phyloP scores from a whole-genome alignment of 2,113 vertebrate species.

The Speoplatyrhinus poulsoni region DNA sequence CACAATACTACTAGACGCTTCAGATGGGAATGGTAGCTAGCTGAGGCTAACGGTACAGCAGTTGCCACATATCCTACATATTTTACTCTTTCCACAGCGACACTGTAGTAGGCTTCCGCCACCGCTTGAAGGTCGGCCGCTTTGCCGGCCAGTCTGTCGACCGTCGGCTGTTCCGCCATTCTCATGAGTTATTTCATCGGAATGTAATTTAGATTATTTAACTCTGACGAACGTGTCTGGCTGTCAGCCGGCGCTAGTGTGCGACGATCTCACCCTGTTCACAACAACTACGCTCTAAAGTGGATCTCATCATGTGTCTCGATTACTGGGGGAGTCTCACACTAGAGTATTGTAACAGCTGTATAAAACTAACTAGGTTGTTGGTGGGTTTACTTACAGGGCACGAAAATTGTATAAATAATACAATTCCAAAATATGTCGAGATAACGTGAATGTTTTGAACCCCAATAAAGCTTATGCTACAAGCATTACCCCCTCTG shows the following conservation, averaged over 20 bases:
- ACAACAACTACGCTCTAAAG: slow-evolving; percentile 42
- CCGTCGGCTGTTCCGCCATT: slow-evolving; percentile 64
- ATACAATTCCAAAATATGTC: background rate
- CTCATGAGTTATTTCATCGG: slow-evolving; percentile 38
- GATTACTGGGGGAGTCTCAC: background rate
- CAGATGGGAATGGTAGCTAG: slow-evolving; percentile 36
- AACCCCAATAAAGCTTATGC: too few species aligned
- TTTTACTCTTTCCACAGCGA: slow-evolving; percentile 77
- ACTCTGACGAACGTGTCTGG: background rate
- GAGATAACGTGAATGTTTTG: background rate
- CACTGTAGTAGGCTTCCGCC: slow-evolving; percentile 72
- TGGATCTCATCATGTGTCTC: slow-evolving; percentile 27
- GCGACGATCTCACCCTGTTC: slow-evolving; percentile 55
- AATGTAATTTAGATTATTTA: slow-evolving; percentile 8
- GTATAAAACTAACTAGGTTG: background rate
- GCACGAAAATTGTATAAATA: background rate
- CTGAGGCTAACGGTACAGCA: slow-evolving; percentile 58
- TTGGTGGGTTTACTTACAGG: too few species aligned
- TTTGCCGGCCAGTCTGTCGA: slow-evolving; percentile 51
- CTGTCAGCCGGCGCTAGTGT: slow-evolving; percentile 43
- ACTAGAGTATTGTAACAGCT: background rate
- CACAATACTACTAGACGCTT: slow-evolving; percentile 1
- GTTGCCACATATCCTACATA: slow-evolving; percentile 70
- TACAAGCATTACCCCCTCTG: slow-evolving; percentile 22
- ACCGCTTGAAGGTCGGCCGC: slow-evolving; percentile 59